Evolutionary conservation across 2,113 vertebrate species (phyloP), one percentile per base, ranked within the genome.

Genomic region (Alligator mississippiensis): DNA sequence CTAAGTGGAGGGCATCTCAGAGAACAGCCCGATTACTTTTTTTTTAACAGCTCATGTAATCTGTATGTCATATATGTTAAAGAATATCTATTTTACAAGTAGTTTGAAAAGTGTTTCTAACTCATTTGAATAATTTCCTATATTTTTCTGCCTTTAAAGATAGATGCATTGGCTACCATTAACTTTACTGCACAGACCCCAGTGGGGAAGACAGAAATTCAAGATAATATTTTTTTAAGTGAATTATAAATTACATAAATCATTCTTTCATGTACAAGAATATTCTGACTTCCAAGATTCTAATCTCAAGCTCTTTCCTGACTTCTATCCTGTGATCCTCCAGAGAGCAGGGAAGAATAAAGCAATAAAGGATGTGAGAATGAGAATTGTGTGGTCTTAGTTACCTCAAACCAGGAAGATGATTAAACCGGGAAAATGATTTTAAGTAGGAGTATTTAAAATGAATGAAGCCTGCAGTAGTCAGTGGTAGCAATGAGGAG

Each of bases 181-280:
- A 63, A 21, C 68, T 62, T 62, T 17, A 83, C 27, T 60, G 62
- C 87, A 68, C 72, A 60, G 72, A 60, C 62, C 55, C 70, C 74
- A 54, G 38, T 38, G 57, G 75, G 72, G 72, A 74, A 68, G 62
- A 66, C 54, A 77, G 77, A 83, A 82, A 89, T 89, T 89, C 82
- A 89, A 89, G 60, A 61, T 77, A 89, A 89, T 89, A 76, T 77
- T 82, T 77, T 89, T 82, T 89, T 83, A 83, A 89, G 47, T 64
- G 61, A 77, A 30, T 55, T 38, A 38, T 38, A 38, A 38, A 38
- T 38, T 38, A 38, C 25, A 66, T 72, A 89, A 89, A 78, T 76
- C 82, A 59, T 8, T 77, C 80, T 77, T 55, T 30, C 57, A 68
- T 27, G 66, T 82, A 77, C 77, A 89, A 83, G 60, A 47, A 82